These are phyloP conservation scores for Hirundichthys speculiger DNA, from an alignment of 2,113 vertebrate genomes.

Conservation along the genomic window DNA sequence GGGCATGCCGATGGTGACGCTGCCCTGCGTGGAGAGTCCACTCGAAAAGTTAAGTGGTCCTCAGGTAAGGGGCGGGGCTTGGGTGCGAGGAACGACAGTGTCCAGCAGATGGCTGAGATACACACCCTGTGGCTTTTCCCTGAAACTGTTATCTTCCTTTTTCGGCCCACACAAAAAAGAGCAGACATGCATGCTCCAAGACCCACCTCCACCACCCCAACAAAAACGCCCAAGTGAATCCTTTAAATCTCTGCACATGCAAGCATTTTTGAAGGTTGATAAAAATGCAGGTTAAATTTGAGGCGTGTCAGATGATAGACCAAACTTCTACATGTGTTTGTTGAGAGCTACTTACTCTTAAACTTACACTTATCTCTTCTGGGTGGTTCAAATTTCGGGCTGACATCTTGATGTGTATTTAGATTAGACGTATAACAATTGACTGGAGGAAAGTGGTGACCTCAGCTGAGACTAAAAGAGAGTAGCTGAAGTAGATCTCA, in stretches of 20 bases:
- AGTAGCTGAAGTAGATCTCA: neutral
- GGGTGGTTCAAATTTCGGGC: too few relatives aligned
- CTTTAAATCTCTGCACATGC: slow-evolving; percentile 5
- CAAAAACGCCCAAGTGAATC: slow-evolving; percentile 22
- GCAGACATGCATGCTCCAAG: slow-evolving; percentile 21
- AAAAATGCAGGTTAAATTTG: slow-evolving; percentile 24
- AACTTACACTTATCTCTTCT: too few relatives aligned
- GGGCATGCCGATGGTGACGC: slow-evolving; percentile 81
- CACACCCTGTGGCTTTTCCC: slow-evolving; percentile 52
- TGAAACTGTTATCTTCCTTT: slow-evolving; percentile 29
- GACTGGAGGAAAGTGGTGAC: too few relatives aligned
- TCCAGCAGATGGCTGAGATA: slow-evolving; percentile 34
- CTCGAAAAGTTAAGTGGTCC: slow-evolving; percentile 92
- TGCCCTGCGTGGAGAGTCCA: slow-evolving; percentile 85
- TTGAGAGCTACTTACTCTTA: too few relatives aligned
- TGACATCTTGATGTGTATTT: too few relatives aligned
- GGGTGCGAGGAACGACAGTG: slow-evolving; percentile 45
- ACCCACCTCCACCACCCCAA: slow-evolving; percentile 18
- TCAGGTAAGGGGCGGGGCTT: slow-evolving; percentile 86
- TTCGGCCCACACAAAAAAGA: neutral
- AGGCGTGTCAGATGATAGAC: slow-evolving; percentile 32
- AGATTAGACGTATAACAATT: too few relatives aligned
- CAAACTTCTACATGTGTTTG: neutral
- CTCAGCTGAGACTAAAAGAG: too few relatives aligned
- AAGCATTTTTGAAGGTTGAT: slow-evolving; percentile 9